phyloP scores from a whole-genome alignment of 2,113 vertebrate genomes.

The Garra rufa region DNA sequence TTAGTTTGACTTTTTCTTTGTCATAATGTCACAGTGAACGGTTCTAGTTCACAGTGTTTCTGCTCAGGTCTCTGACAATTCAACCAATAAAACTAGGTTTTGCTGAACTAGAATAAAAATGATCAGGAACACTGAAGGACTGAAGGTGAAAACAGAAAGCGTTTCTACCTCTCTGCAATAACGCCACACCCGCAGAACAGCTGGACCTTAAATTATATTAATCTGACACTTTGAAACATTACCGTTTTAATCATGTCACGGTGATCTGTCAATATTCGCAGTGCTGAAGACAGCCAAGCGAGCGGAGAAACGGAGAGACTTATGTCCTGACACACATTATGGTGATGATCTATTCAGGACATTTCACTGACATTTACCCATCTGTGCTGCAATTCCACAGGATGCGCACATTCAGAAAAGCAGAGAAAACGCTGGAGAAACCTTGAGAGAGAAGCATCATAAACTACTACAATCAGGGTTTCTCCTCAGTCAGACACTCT shows the following conservation, averaged over 20 bases:
- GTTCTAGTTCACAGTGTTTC: background rate
- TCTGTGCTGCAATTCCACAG: constrained; percentile 63
- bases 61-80: background rate
- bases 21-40: background rate
- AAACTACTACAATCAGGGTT: background rate
- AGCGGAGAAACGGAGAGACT: constrained; percentile 56
- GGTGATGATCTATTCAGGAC: constrained; percentile 62
- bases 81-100: background rate
- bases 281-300: constrained; percentile 18
- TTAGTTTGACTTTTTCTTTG: background rate
- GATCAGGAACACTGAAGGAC: background rate
- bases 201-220: constrained; percentile 51
- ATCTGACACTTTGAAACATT: constrained; percentile 57
- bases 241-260: constrained; percentile 56
- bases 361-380: constrained; percentile 71
- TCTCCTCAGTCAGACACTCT: background rate
- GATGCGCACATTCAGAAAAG: constrained; percentile 23
- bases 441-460: background rate
- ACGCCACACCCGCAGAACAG: constrained; percentile 20
- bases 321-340: constrained; percentile 63
- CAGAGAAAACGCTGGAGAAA: background rate
- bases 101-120: background rate
- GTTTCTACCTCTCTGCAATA: background rate
- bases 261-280: constrained; percentile 51
- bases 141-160: background rate